A percentile compares a stretch with the other conserved stretches of the same genome.
phyloP scores from a whole-genome alignment of 2,797 vertebrate species.

The Cyclopterus lumpus region DNA sequence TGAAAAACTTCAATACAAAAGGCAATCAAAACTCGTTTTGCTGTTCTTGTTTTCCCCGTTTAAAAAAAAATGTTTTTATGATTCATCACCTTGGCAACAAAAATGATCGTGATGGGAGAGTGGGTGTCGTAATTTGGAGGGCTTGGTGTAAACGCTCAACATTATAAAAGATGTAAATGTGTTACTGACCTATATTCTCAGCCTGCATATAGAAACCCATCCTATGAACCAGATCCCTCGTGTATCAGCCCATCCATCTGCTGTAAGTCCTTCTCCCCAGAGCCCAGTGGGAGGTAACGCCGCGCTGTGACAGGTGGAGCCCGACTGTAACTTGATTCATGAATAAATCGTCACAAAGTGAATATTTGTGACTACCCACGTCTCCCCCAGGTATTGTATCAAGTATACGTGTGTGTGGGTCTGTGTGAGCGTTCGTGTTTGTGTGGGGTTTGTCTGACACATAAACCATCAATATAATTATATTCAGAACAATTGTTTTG shows the following conservation, averaged over 20 bases:
- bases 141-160: constrained; percentile 58
- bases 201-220: constrained; percentile 69
- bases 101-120: constrained; percentile 62
- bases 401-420: constrained; percentile 4
- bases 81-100: constrained; percentile 75
- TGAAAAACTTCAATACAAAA: constrained; percentile 19
- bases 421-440: constrained; percentile 1
- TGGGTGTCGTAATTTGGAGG: constrained; percentile 70
- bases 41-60: constrained; percentile 12
- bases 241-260: constrained; percentile 72
- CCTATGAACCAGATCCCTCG: constrained; percentile 69
- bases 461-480: constrained; percentile 62
- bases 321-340: constrained; percentile 52
- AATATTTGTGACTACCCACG: constrained; percentile 34
- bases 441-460: constrained; percentile 32
- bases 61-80: constrained; percentile 15
- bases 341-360: constrained; percentile 58
- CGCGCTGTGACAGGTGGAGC: constrained; percentile 61
- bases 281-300: constrained; percentile 63
- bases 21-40: constrained; percentile 14
- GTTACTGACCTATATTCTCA: constrained; percentile 79
- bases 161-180: constrained; percentile 76
- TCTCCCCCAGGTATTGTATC: constrained; percentile 49
- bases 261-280: constrained; percentile 62
- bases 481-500: constrained; percentile 43